Evolutionary conservation across 2,113 vertebrate species (phyloP).

Genomic region (Litocranius walleri): DNA sequence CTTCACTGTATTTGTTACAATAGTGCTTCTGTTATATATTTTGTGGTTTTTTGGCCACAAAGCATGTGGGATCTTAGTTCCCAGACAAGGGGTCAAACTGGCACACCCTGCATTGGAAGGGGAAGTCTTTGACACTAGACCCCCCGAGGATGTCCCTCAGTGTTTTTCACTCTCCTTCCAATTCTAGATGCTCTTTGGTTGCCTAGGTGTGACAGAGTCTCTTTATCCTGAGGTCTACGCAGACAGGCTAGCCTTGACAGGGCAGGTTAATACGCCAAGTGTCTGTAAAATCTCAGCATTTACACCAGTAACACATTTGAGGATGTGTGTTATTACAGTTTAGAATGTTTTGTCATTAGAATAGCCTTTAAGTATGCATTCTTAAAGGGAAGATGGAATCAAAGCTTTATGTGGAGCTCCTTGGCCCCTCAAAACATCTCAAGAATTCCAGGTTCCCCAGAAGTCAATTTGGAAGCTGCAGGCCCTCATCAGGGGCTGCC

Average conservation of each 20-base stretch:
- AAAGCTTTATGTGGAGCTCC: not conserved
- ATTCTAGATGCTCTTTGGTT: not conserved
- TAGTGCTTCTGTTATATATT: not conserved
- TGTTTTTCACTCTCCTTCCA: not conserved
- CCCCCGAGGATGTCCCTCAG: not conserved
- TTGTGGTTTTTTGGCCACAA: not conserved
- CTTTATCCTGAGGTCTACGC: rapidly evolving
- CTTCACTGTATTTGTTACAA: not conserved
- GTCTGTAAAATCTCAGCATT: not conserved
- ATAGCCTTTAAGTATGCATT: not conserved
- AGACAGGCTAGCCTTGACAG: not conserved
- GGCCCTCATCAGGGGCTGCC: rapidly evolving
- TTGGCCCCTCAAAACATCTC: not conserved
- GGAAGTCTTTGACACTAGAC: not conserved
- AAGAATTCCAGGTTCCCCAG: not conserved
- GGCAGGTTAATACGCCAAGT: not conserved
- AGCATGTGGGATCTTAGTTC: not conserved
- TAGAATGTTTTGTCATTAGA: not conserved
- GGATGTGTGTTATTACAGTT: not conserved
- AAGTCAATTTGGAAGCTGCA: not conserved
- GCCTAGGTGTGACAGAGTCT: not conserved
- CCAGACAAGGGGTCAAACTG: not conserved
- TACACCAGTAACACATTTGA: not conserved
- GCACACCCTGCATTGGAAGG: not conserved
- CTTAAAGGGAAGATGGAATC: not conserved